Conservation (phyloP, 64 coral and sea anemone species). For the Porites lutea region DNA sequence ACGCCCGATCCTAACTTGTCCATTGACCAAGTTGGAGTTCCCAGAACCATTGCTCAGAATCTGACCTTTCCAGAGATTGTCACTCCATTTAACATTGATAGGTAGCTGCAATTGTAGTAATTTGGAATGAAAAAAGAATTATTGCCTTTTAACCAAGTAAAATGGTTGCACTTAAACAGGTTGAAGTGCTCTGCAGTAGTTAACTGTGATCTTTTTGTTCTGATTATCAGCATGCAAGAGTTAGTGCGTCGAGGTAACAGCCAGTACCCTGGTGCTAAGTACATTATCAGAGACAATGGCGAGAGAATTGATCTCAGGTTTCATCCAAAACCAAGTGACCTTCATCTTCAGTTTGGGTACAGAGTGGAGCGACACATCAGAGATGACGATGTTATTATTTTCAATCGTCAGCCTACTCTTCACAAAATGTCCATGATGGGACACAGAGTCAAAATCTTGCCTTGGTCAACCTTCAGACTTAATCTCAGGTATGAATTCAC, state of each 20-base stretch:
- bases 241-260: slow-evolving; percentile 91
- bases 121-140: too few relatives aligned
- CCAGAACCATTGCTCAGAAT: slow-evolving; percentile 98
- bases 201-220: neutral
- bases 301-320: slow-evolving; percentile 96
- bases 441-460: slow-evolving; percentile 95
- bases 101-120: slow-evolving; percentile 7
- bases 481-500: slow-evolving; percentile 85
- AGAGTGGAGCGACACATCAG: slow-evolving; percentile 96
- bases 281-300: slow-evolving; percentile 99
- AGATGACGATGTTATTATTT: slow-evolving; percentile 98
- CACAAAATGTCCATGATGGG: slow-evolving; percentile 99
- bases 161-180: too few relatives aligned
- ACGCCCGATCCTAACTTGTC: slow-evolving; percentile 96
- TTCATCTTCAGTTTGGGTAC: slow-evolving; percentile 99
- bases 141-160: too few relatives aligned
- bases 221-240: slow-evolving; percentile 84
- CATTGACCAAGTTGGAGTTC: slow-evolving; percentile 99
- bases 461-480: slow-evolving; percentile 98
- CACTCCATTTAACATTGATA: slow-evolving; percentile 98
- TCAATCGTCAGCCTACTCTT: slow-evolving; percentile 98
- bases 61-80: slow-evolving; percentile 99
- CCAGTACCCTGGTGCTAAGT: slow-evolving; percentile 97
- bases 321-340: slow-evolving; percentile 97
- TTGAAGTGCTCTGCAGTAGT: too few relatives aligned